A percentile compares a stretch with the other conserved stretches of the same genome.
phyloP scores from a whole-genome alignment of 2,113 vertebrate genomes.

The Ahaetulla prasina region DNA sequence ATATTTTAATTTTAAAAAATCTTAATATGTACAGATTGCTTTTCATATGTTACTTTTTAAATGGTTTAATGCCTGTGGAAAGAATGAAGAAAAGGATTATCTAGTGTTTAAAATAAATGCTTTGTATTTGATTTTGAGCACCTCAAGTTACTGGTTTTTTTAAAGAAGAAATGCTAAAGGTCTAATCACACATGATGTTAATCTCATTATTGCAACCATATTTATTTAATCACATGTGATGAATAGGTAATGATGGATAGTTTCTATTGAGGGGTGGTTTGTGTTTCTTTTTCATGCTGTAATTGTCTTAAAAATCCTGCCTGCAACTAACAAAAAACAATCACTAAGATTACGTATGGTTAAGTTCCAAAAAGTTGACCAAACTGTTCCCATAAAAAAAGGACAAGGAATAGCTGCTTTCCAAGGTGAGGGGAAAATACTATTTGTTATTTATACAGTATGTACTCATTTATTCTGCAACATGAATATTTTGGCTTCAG shows the following conservation, averaged over 20 bases:
- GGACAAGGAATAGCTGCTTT: not conserved
- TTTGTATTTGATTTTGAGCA: not conserved
- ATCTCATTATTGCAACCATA: not conserved
- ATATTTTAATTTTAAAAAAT: not conserved
- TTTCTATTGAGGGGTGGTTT: not conserved
- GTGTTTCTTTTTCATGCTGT: not conserved
- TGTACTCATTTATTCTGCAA: not conserved
- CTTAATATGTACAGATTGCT: not conserved
- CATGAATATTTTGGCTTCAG: not conserved
- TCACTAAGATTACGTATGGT: not conserved
- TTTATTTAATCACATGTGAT: not conserved
- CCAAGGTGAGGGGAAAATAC: not conserved
- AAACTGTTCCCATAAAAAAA: not conserved
- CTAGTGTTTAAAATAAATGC: constrained; percentile 4
- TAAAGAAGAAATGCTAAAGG: not conserved
- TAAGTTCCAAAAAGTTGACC: not conserved
- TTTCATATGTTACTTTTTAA: not conserved
- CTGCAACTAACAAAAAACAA: not conserved
- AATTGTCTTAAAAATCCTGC: not conserved
- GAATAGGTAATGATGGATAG: not conserved
- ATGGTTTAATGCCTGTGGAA: constrained; percentile 8
- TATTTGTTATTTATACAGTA: not conserved
- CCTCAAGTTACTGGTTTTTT: not conserved
- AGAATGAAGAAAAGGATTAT: constrained; percentile 8
- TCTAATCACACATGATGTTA: not conserved